Evolutionary conservation across 2,888 invertebrate genomes (phyloP).

Genomic region (Arctia plantaginis): DNA sequence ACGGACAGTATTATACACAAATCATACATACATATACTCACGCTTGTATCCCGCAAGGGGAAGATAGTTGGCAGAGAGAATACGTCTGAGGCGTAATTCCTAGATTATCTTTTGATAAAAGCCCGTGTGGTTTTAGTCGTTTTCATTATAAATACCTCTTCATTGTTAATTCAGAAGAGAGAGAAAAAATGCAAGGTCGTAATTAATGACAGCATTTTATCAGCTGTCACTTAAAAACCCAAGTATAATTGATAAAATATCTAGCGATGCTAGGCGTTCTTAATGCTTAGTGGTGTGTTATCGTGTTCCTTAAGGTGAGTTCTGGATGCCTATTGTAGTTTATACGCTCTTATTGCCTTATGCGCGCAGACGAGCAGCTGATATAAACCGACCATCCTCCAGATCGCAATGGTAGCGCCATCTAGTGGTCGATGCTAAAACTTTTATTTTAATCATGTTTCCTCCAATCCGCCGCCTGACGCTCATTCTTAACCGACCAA

Average conservation of each 20-base stretch:
- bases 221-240: not conserved
- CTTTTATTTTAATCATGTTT: not conserved
- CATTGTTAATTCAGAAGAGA: too few relatives aligned
- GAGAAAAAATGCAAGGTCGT: too few relatives aligned
- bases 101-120: not conserved
- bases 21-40: too few relatives aligned
- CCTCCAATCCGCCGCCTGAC: too few relatives aligned
- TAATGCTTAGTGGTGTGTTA: not conserved
- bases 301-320: not conserved
- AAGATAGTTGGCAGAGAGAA: too few relatives aligned
- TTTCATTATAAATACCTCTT: too few relatives aligned
- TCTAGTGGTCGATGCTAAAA: not conserved
- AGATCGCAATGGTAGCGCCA: not conserved
- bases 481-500: too few relatives aligned
- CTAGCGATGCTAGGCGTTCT: not conserved
- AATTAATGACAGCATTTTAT: not conserved
- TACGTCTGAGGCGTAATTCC: too few relatives aligned
- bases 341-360: not conserved
- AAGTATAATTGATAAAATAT: not conserved
- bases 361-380: not conserved
- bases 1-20: too few relatives aligned
- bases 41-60: too few relatives aligned
- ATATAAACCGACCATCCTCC: not conserved
- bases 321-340: not conserved
- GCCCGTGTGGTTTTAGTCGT: not conserved